Evolutionary conservation across 2,888 invertebrate species (phyloP).

Genomic region (Galerucella pusilla): DNA sequence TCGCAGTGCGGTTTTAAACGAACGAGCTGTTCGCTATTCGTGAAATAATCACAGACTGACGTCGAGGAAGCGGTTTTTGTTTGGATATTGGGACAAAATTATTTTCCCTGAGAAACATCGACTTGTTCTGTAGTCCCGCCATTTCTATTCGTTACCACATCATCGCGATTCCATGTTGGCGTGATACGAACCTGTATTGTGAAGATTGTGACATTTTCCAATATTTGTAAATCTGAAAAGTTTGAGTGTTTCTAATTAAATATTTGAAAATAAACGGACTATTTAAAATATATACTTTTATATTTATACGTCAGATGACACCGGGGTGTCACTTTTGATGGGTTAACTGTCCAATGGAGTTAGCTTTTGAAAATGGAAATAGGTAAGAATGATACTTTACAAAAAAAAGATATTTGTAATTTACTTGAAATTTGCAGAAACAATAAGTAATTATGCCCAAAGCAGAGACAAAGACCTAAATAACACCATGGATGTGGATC

Average conservation of each 20-base stretch:
- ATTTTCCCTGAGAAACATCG: conserved; percentile 43
- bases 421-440: conserved; percentile 36
- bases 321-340: conserved; percentile 36
- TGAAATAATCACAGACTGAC: conserved; percentile 41
- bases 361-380: conserved; percentile 46
- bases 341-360: conserved; percentile 34
- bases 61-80: conserved; percentile 25
- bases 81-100: conserved; percentile 41
- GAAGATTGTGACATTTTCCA: conserved; percentile 14
- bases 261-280: conserved; percentile 3
- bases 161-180: conserved; percentile 40
- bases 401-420: background rate
- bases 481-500: conserved; percentile 30
- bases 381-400: conserved; percentile 34
- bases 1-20: conserved; percentile 25
- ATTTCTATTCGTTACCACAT: conserved; percentile 43
- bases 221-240: conserved; percentile 21
- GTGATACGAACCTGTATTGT: conserved; percentile 43
- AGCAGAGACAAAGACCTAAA: conserved; percentile 33
- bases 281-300: background rate
- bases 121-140: conserved; percentile 38
- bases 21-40: background rate
- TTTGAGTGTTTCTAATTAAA: background rate
- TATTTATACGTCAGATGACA: conserved; percentile 39
- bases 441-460: conserved; percentile 42